Evolutionary conservation across 2,113 vertebrate genomes (phyloP).

Genomic region (Lichenostomus cassidix): DNA sequence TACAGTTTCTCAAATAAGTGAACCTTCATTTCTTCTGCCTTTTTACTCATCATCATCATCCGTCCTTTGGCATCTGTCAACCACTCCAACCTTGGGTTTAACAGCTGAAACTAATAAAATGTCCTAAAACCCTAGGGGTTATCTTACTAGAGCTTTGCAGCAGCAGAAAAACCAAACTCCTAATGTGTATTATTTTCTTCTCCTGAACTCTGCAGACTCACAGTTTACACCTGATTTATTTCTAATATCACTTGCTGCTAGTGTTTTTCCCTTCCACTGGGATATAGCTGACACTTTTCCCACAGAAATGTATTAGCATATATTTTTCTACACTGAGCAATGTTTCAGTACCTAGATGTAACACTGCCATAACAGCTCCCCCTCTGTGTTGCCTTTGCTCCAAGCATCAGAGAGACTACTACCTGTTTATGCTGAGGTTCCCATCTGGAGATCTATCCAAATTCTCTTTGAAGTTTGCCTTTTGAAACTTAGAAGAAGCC

Average conservation of each 20-base stretch:
- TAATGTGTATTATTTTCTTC: background rate
- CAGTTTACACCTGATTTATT: background rate
- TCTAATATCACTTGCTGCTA: background rate
- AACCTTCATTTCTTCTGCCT: background rate
- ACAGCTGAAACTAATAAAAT: background rate
- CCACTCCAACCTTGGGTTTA: background rate
- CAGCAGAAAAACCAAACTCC: background rate
- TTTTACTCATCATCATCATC: background rate
- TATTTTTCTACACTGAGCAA: background rate
- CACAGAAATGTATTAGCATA: background rate
- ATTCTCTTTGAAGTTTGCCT: background rate
- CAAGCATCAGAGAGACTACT: background rate
- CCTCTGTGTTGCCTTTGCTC: background rate
- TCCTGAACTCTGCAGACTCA: background rate
- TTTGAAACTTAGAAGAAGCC: background rate
- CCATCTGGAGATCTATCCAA: background rate
- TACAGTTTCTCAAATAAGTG: background rate
- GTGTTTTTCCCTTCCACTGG: background rate
- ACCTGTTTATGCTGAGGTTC: background rate
- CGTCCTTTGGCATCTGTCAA: background rate
- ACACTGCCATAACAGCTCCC: background rate
- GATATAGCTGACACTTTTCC: background rate
- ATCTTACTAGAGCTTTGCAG: background rate
- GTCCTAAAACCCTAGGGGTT: background rate
- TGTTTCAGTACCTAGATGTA: background rate